Conservation (phyloP, 1,140 invertebrate genomes). For the Trinorchestia longiramus region DNA sequence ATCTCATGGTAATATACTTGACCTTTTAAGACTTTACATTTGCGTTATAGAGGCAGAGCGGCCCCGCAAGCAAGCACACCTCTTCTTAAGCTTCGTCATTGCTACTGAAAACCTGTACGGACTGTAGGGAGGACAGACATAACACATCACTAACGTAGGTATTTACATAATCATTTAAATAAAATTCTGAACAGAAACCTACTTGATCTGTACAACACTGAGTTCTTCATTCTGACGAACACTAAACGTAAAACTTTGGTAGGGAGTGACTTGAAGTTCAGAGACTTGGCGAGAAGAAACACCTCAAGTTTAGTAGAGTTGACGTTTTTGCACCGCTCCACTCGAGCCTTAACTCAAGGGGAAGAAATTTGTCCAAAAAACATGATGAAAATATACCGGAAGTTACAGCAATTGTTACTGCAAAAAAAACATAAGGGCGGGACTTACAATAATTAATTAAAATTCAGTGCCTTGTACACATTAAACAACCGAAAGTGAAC, state of each 20-base stretch:
- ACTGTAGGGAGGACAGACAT: neutral
- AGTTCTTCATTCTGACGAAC: neutral
- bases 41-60: neutral
- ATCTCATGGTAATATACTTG: constrained; percentile 47
- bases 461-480: constrained; percentile 12
- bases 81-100: neutral
- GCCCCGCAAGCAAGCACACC: neutral
- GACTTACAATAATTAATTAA: neutral
- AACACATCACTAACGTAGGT: neutral
- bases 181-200: neutral
- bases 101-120: neutral
- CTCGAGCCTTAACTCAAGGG: neutral
- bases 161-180: constrained; percentile 30
- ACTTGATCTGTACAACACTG: constrained; percentile 26
- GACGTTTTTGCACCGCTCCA: neutral
- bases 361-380: neutral
- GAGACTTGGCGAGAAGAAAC: neutral
- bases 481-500: neutral
- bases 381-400: neutral
- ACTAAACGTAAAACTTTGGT: constrained; percentile 37
- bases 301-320: neutral
- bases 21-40: constrained; percentile 6
- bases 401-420: neutral
- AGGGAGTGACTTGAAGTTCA: neutral
- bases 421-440: neutral